Conservation (phyloP, 2,888 invertebrate species). For the Tenthredo distinguenda region DNA sequence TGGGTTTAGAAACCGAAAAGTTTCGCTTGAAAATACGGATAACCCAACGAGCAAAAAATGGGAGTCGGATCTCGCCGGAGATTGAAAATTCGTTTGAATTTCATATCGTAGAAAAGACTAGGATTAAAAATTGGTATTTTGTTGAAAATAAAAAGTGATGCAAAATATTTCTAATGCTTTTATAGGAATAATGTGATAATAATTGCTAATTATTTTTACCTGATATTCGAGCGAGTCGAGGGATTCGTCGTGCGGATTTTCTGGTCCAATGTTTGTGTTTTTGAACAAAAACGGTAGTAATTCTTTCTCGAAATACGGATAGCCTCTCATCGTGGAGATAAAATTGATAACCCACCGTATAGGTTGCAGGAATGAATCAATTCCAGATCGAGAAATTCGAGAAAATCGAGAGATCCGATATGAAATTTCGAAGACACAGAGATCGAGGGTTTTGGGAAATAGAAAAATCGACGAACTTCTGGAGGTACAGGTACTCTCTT, state of each 20-base stretch:
- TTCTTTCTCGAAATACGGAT: slow-evolving; percentile 61
- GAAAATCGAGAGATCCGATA: no score
- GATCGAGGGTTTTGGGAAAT: background rate
- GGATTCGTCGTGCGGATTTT: slow-evolving; percentile 52
- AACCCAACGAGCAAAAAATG: background rate
- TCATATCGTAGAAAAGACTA: background rate
- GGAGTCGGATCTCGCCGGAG: background rate
- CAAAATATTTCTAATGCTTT: background rate
- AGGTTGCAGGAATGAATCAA: background rate
- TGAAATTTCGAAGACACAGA: background rate
- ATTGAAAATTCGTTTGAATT: background rate
- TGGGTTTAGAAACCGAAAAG: slow-evolving; percentile 1
- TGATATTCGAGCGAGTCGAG: slow-evolving; percentile 62
- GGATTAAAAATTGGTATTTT: background rate
- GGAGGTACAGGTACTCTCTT: background rate
- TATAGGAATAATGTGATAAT: background rate
- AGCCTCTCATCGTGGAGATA: slow-evolving; percentile 59
- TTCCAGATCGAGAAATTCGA: background rate
- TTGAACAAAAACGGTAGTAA: slow-evolving; percentile 57
- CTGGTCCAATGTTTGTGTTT: slow-evolving; percentile 13
- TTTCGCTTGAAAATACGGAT: background rate
- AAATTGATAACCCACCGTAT: background rate
- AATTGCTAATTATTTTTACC: slow-evolving; percentile 56
- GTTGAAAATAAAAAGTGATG: background rate
- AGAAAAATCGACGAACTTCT: background rate